Percentiles rank a stretch among this genome's conserved stretches.
Evolutionary conservation across 2,888 invertebrate genomes (phyloP).

Genomic region (Lithophane leautieri): DNA sequence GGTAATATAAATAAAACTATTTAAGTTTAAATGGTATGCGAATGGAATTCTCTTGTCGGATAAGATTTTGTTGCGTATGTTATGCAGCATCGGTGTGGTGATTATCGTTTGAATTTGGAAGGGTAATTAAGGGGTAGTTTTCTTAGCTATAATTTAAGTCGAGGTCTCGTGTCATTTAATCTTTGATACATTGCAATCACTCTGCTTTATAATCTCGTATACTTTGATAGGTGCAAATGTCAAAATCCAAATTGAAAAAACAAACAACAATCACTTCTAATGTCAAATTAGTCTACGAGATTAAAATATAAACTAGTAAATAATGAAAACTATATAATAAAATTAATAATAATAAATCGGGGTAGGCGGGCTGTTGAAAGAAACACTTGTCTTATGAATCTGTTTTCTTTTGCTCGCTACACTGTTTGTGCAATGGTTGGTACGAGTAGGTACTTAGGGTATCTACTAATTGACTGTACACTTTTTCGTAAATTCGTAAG

Average conservation of each 20-base stretch:
- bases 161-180: not conserved
- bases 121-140: not conserved
- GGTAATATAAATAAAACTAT: conserved; percentile 59
- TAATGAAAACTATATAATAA: not conserved
- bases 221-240: too few species aligned
- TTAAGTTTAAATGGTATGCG: conserved; percentile 56
- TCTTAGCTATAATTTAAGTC: not conserved
- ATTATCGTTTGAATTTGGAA: conserved; percentile 4
- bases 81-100: not conserved
- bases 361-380: not conserved
- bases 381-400: too few species aligned
- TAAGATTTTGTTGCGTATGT: conserved; percentile 7
- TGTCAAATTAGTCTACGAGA: too few species aligned
- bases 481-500: not conserved
- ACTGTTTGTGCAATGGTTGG: not conserved
- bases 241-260: too few species aligned
- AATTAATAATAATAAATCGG: not conserved
- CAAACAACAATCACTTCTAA: too few species aligned
- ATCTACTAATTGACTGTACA: not conserved
- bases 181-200: not conserved
- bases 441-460: not conserved
- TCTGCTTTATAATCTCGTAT: too few species aligned
- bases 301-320: not conserved
- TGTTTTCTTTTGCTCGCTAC: not conserved
- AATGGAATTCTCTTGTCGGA: conserved; percentile 39